Evolutionary conservation across 2,888 invertebrate genomes (phyloP), one percentile per base, ranked within the genome.

Genomic region (Leptinotarsa rubiginosa): DNA sequence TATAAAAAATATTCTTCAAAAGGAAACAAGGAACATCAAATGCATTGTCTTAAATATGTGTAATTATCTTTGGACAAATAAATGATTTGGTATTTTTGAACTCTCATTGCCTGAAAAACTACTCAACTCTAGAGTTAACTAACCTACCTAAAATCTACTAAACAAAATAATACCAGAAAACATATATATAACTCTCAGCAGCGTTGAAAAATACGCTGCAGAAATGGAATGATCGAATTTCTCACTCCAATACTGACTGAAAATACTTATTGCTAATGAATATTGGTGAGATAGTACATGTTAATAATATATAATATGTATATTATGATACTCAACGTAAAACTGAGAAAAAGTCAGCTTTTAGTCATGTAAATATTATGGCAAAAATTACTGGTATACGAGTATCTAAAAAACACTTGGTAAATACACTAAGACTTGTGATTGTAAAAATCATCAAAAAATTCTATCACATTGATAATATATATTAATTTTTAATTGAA

Each of bases 371-470:
- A 86, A 83, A 84, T 85, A 86, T 84, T 87, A 87, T 87, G 87
- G 87, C 87, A 86, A 87, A 82, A 87, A 86, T 86, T 87, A 88
- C 86, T 87, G 87, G 87, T 88, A 88, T 87, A 88, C 86, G 87
- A 88, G 87, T 88, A 88, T 87, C 87, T 87, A 87, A 87, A 86
- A 88, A 87, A 86, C 86, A 87, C 88, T 88, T 88, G 88, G 88
- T 88, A 88, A 88, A 88, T 86, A 87, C 85, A 86, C 87, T 88
- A 88, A 88, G 87, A 88, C 87, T 82, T 90, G 90, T 89, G 91
- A 91, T 91, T 91, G 91, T 91, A 91, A 91, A 91, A 91, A 91
- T 91, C 90, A 91, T 91, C 91, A 90, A 91, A 91, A 90, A 91
- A 90, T 41, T 90, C 91, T 91, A 91, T 91, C 91, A 91, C 91